Base-by-base conservation (phyloP, 2,113 vertebrate genomes). In the Limnothrissa miodon region DNA sequence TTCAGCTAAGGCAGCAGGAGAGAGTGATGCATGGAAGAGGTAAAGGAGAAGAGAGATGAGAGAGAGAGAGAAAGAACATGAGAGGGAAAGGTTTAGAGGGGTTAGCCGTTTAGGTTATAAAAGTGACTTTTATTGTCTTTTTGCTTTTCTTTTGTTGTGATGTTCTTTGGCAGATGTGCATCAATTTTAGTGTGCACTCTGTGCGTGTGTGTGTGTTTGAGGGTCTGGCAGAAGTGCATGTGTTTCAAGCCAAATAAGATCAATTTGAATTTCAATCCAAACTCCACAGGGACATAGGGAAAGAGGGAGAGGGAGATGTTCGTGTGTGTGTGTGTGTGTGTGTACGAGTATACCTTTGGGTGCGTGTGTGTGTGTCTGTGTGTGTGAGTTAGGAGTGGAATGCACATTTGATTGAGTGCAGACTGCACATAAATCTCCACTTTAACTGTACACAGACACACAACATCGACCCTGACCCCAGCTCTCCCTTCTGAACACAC, bases 381-480 rank as follows among this genome's bases (percentile, higher is more conserved):
- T 62, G 23, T 62, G 56, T 91, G 92, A 93, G 93, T 95, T 94
- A 94, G 93, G 88, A 87, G 83, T 93, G 91, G 94, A 95, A 95
- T 94, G 94, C 90, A 91, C 87, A 81, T 92, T 94, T 95, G 94
- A 95, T 95, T 94, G 92, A 94, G 93, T 90, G 86, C 94, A 95
- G 93, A 88, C 92, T 93, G 93, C 92, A 92, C 91, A 92, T 94
- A 94, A 95, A 94, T 94, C 93, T 94, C 89, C 87, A 82, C 87
- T 93, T 90, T 93, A 93, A 94, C 92, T 92, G 92, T 94, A 93
- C 91, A 92, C 92, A 94, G 92, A 90, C 92, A 92, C 93, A 93
- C 90, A 94, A 91, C 90, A 85, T 87, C 78, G 87, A 94, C 92
- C 92, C 89, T 85, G 87, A 94, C 92, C 90, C 87, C 84, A 42